Conservation (phyloP, 2,113 vertebrate species). For the Macrotus californicus region DNA sequence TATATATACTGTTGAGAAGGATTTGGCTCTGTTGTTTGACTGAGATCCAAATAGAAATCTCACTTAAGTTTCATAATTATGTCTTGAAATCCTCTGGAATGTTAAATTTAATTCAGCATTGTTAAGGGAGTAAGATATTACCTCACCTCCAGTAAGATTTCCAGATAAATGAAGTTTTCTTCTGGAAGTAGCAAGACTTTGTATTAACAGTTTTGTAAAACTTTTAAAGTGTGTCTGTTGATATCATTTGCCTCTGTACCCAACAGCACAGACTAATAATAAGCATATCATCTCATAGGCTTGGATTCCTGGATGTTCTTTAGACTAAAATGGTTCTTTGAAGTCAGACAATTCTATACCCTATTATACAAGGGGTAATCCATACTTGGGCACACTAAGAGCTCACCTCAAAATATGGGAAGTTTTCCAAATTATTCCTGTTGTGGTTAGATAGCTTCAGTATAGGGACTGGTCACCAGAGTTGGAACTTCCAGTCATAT, state of each 20-base stretch:
- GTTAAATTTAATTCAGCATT: conserved; percentile 22
- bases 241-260: not conserved
- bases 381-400: not conserved
- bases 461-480: not conserved
- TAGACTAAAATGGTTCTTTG: not conserved
- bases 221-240: not conserved
- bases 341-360: not conserved
- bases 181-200: not conserved
- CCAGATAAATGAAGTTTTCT: not conserved
- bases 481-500: not conserved
- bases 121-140: not conserved
- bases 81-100: not conserved
- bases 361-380: not conserved
- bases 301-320: conserved; percentile 30
- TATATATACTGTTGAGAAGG: not conserved
- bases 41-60: not conserved
- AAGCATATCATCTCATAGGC: not conserved
- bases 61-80: not conserved
- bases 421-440: not conserved
- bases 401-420: not conserved
- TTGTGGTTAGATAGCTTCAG: not conserved
- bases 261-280: not conserved
- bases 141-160: not conserved
- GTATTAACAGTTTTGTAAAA: not conserved
- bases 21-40: not conserved